Conservation (phyloP, 2,113 vertebrate genomes). For the Engraulis encrasicolus region DNA sequence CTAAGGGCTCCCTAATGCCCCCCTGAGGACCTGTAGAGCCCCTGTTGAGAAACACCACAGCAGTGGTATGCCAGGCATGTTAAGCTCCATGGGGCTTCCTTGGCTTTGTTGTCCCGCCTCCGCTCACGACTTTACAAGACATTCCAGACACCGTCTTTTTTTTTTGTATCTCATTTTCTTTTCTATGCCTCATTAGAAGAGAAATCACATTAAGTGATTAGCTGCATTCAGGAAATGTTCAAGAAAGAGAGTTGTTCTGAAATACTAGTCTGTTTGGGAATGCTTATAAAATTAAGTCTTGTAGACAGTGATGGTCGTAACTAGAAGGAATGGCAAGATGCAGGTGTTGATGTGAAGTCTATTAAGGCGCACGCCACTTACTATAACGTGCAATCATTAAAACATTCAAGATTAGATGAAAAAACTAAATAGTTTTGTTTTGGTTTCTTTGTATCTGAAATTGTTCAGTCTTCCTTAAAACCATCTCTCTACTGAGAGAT, state of each 20-base stretch:
- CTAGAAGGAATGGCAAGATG: background rate
- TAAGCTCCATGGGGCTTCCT: background rate
- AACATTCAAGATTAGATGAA: background rate
- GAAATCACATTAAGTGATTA: background rate
- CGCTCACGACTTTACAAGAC: background rate
- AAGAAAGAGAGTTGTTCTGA: background rate
- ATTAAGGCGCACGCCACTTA: too few species aligned
- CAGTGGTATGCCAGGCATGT: background rate
- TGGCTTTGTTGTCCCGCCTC: background rate
- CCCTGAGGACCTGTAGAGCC: too few species aligned
- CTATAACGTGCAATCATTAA: too few species aligned
- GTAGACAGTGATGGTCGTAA: background rate
- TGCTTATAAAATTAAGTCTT: background rate
- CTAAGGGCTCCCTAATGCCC: too few species aligned
- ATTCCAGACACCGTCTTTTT: background rate
- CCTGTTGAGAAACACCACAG: too few species aligned
- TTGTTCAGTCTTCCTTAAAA: background rate
- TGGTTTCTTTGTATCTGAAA: background rate
- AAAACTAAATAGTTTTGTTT: background rate
- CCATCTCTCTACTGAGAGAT: background rate
- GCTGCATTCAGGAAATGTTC: background rate
- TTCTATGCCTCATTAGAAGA: background rate
- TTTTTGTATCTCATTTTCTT: too few species aligned
- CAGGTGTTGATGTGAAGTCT: background rate
- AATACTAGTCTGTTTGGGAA: background rate